Conservation (phyloP, 1,140 invertebrate genomes). For the Bicyclus anynana region DNA sequence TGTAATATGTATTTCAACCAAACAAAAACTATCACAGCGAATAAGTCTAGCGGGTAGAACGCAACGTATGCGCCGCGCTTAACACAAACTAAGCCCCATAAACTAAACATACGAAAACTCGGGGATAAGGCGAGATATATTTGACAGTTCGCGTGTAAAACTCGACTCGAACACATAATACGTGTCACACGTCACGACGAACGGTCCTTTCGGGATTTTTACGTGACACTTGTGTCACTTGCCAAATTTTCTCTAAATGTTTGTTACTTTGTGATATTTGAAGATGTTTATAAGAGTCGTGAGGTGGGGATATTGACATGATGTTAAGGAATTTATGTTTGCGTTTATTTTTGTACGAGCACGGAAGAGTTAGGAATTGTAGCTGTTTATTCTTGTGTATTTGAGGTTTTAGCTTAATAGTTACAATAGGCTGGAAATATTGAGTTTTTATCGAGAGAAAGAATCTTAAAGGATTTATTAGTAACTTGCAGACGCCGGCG, state of each 20-base stretch:
- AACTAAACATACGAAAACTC: constrained; percentile 16
- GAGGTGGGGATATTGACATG: neutral
- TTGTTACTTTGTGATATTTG: constrained; percentile 11
- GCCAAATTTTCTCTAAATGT: constrained; percentile 22
- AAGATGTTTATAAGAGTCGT: constrained; percentile 13
- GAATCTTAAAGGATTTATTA: no score
- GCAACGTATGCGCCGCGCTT: no score
- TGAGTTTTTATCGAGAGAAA: no score
- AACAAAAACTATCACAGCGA: no score
- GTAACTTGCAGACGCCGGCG: no score
- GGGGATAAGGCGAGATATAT: constrained; percentile 7
- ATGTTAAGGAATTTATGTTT: neutral
- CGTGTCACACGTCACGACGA: constrained; percentile 16
- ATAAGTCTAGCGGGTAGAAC: no score
- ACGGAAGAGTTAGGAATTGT: no score
- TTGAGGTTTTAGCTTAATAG: no score
- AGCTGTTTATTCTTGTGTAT: no score
- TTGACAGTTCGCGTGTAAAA: constrained; percentile 4
- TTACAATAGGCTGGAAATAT: no score
- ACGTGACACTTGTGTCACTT: constrained; percentile 16
- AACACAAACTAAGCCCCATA: constrained; percentile 3
- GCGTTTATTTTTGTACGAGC: no score
- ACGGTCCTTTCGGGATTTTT: constrained; percentile 15
- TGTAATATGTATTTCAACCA: no score
- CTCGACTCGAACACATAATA: constrained; percentile 21